Evolutionary conservation across 2,113 vertebrate species (phyloP), one percentile per base, ranked within the genome.

Genomic region (Odocoileus hemionus): DNA sequence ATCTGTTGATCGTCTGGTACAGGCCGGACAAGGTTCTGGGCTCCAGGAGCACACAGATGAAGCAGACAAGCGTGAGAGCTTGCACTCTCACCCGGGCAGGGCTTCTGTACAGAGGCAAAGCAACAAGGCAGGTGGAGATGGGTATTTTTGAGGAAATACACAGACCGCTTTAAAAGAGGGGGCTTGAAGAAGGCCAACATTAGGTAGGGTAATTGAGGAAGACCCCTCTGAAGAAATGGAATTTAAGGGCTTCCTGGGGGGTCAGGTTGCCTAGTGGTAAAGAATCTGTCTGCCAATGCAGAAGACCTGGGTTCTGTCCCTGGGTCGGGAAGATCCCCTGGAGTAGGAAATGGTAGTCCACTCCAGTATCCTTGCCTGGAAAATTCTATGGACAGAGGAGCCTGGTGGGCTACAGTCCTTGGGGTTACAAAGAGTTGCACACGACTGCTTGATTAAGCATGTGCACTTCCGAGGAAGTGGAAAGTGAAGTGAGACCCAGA

Each of bases 21-120:
- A 8, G 0, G 19, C n/a, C 52, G 1, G 7, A 17, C 45, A 0
- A 0, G 16, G 28, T 13, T n/a, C 74, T 15, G 2, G 33, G 39
- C 16, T 15, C 33, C 11, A 10, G 30, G 58, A 28, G 39, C 0
- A 12, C 25, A 2, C 0, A 26, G 58, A 33, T 0, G 21, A 50
- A n/a, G 11, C 19, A 33, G 60, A 13, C 5, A 3, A 23, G 7
- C 2, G 0, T 0, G 21, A 78, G 67, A 25, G 43, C 39, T 19
- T 47, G 17, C 3, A 0, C 23, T 47, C 6, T 28, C 0, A 0
- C 4, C 16, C 5, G 6, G 43, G 4, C 6, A 3, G 10, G 2
- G 30, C 4, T 45, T 33, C 76, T 3, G 0, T 50, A 30, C n/a
- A 54, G 16, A 84, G 3, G 12, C 6, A n/a, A 57, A 13, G 26